Conservation (phyloP, 2,797 vertebrate genomes). For the Clarias platycephalus region DNA sequence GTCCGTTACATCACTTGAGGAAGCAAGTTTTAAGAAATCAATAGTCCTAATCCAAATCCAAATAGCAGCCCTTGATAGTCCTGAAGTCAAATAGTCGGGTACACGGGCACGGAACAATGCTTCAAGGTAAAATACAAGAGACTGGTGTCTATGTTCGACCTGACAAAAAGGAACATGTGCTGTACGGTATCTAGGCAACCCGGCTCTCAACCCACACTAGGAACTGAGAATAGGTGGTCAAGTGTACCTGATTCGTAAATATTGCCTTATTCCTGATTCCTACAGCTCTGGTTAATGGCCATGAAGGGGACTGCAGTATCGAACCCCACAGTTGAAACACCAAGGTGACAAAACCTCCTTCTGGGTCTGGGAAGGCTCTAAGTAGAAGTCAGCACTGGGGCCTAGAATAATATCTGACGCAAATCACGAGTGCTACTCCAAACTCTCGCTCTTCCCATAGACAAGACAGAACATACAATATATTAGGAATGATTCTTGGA, state of each 20-base stretch:
- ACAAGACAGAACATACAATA: slow-evolving; percentile 16
- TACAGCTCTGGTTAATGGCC: not conserved
- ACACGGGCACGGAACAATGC: not conserved
- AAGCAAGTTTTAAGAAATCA: not conserved
- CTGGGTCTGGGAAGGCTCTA: slow-evolving; percentile 1
- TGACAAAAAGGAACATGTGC: not conserved
- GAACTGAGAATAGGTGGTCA: not conserved
- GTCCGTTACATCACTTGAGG: not conserved
- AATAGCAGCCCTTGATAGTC: not conserved
- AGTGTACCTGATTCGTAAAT: not conserved
- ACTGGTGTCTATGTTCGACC: not conserved
- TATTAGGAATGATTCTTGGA: slow-evolving; percentile 5
- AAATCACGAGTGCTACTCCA: slow-evolving; percentile 2
- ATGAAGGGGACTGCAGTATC: not conserved
- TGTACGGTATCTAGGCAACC: not conserved
- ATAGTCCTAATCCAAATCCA: not conserved
- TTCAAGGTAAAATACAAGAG: not conserved
- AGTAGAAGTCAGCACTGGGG: not conserved
- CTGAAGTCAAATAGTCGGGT: not conserved
- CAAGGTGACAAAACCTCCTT: not conserved
- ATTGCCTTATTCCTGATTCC: not conserved
- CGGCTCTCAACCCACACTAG: not conserved
- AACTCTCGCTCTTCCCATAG: slow-evolving; percentile 1
- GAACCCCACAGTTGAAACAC: not conserved
- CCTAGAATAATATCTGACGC: not conserved